These are phyloP conservation scores for Cerastoderma edule DNA, from an alignment of 2,888 invertebrate species.

Conservation along the genomic window DNA sequence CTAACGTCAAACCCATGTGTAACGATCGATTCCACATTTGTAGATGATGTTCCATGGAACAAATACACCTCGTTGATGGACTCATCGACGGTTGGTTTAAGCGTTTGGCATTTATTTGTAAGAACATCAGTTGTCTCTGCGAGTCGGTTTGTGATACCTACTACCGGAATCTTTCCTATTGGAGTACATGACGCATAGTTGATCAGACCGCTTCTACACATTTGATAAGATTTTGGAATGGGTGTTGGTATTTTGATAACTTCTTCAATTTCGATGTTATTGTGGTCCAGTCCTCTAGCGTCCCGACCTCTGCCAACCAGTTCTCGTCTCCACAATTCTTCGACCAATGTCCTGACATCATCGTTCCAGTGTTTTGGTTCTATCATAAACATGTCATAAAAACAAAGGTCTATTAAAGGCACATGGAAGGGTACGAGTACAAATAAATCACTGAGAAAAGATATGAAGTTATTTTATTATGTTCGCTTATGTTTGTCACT, in stretches of 20 bases:
- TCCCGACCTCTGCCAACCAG: not conserved
- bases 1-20: slow-evolving; percentile 6
- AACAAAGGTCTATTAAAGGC: too few species aligned
- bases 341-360: not conserved
- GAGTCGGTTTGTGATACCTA: not conserved
- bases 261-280: not conserved
- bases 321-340: not conserved
- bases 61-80: slow-evolving; percentile 12
- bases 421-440: too few species aligned
- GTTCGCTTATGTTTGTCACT: too few species aligned
- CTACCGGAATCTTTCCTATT: not conserved
- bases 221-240: too few species aligned
- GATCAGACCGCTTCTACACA: not conserved
- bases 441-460: too few species aligned
- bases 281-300: slow-evolving; percentile 3
- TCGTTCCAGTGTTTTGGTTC: too few species aligned
- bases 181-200: not conserved
- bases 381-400: too few species aligned
- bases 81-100: not conserved
- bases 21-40: not conserved
- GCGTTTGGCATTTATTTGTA: not conserved
- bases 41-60: slow-evolving; percentile 7
- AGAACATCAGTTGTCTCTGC: too few species aligned
- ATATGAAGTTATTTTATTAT: too few species aligned
- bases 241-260: not conserved